Percentiles rank a stretch among this genome's conserved stretches.
Conservation (phyloP, 2,888 invertebrate genomes). For the Apamea monoglypha region DNA sequence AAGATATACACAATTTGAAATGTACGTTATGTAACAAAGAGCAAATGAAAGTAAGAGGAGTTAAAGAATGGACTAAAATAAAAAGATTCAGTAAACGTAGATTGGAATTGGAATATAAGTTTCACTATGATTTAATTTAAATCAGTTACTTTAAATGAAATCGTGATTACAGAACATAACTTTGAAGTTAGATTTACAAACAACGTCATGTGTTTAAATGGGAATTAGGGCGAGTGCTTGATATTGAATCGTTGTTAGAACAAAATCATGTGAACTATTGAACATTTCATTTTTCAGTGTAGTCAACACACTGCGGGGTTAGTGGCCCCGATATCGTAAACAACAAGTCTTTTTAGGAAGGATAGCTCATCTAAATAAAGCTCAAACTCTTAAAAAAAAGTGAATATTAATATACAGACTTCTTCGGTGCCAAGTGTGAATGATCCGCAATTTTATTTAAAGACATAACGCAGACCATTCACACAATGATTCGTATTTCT, state of each 20-base stretch:
- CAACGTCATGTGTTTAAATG: constrained; percentile 39
- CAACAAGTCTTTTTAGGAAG: constrained; percentile 74
- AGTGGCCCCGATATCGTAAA: constrained; percentile 77
- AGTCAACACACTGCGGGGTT: constrained; percentile 70
- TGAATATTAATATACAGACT: constrained; percentile 33
- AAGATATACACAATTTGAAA: constrained; percentile 9
- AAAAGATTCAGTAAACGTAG: constrained; percentile 13
- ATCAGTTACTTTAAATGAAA: neutral
- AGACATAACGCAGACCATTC: constrained; percentile 32
- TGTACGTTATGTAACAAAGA: constrained; percentile 31
- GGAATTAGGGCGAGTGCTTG: constrained; percentile 41
- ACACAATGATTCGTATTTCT: constrained; percentile 46
- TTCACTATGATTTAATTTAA: constrained; percentile 29
- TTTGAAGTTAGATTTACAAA: constrained; percentile 27
- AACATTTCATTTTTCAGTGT: constrained; percentile 51
- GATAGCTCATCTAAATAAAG: constrained; percentile 71
- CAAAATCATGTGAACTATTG: constrained; percentile 41
- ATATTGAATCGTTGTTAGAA: constrained; percentile 46
- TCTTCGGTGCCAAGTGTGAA: constrained; percentile 67
- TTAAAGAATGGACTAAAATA: constrained; percentile 15
- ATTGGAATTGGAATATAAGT: neutral
- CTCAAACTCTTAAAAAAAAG: constrained; percentile 40
- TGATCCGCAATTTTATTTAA: constrained; percentile 55
- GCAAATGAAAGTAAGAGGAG: constrained; percentile 45
- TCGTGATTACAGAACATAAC: constrained; percentile 5